Evolutionary conservation across 2,888 invertebrate genomes (phyloP).

Genomic region (Erannis defoliaria): DNA sequence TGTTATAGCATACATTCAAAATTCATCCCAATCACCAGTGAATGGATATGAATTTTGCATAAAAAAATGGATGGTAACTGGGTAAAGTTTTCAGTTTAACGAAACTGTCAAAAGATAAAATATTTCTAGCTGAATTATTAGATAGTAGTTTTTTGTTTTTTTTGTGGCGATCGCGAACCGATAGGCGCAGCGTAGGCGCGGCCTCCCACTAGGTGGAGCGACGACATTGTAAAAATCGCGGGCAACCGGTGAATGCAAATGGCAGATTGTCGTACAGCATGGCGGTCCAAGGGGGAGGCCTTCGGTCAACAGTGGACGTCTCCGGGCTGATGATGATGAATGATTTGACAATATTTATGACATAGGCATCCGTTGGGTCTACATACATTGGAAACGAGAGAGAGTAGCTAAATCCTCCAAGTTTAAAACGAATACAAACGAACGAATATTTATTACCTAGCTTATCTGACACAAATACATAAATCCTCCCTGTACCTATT

Average conservation of each 20-base stretch:
- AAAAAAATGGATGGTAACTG: background rate
- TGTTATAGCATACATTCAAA: background rate
- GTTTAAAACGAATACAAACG: no score
- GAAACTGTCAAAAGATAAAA: background rate
- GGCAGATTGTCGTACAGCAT: no score
- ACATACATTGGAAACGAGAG: background rate
- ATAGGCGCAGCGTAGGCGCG: no score
- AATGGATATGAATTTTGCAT: background rate
- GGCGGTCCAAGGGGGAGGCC: no score
- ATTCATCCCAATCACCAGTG: background rate
- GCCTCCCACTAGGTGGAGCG: no score
- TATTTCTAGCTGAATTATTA: conserved; percentile 6
- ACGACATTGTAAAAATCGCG: no score
- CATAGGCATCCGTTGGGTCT: background rate
- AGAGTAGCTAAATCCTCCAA: no score
- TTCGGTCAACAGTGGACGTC: no score
- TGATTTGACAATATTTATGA: conserved; percentile 3
- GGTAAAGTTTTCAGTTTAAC: background rate
- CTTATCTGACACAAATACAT: conserved; percentile 2
- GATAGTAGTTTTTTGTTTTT: background rate
- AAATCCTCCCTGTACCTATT: background rate
- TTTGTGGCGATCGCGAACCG: no score
- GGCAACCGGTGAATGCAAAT: no score
- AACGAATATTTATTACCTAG: background rate
- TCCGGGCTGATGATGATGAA: no score